phyloP scores from a whole-genome alignment of 2,113 vertebrate species.

The Peromyscus polionotus region DNA sequence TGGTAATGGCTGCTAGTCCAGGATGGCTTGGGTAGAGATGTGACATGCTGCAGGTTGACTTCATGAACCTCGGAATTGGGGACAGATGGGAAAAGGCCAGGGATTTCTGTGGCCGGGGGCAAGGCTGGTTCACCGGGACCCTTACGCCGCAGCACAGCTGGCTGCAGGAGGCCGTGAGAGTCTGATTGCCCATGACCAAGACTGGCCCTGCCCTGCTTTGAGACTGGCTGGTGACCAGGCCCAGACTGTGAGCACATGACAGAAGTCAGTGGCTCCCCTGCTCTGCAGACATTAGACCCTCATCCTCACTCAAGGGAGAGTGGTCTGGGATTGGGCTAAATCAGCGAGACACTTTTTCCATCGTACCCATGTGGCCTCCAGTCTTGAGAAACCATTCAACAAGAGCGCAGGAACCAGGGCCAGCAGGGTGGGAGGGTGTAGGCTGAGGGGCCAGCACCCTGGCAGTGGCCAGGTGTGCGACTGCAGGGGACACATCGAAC shows the following conservation, averaged over 20 bases:
- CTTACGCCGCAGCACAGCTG: no score
- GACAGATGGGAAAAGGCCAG: not conserved
- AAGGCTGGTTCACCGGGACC: not conserved
- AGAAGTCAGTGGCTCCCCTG: no score
- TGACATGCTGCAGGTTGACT: not conserved
- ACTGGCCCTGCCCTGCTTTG: not conserved
- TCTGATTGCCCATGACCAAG: not conserved
- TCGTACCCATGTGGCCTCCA: not conserved
- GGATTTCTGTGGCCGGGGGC: not conserved
- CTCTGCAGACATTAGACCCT: no score
- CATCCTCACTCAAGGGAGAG: not conserved
- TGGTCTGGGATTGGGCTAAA: not conserved
- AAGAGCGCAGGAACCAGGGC: not conserved
- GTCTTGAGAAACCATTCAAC: not conserved
- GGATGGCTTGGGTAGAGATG: no score
- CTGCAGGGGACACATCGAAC: no score
- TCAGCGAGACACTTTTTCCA: not conserved
- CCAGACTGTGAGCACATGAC: fast-evolving
- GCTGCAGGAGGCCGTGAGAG: not conserved
- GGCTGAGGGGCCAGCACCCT: not conserved
- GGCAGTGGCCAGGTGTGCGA: not conserved
- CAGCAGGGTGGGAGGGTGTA: not conserved
- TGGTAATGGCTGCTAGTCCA: not conserved
- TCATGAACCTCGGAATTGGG: not conserved
- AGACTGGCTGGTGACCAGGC: not conserved